Evolutionary conservation across 2,888 invertebrate genomes (phyloP).

Genomic region (Eucera pruinosa): DNA sequence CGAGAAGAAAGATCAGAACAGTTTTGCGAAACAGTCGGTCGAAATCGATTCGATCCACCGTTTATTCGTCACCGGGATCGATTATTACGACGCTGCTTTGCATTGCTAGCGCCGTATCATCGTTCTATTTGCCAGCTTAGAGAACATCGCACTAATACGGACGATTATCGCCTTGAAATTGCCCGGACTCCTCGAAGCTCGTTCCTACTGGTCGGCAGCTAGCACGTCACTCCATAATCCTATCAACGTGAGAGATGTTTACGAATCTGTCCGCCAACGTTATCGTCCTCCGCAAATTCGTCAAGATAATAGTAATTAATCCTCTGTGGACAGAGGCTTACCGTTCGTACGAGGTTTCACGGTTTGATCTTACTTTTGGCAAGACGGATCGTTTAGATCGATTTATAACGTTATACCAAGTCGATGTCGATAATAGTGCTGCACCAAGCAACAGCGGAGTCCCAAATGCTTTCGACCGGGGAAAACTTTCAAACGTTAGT

Average conservation of each 20-base stretch:
- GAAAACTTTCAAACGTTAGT: no score
- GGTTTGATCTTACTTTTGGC: background rate
- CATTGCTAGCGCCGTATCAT: constrained; percentile 39
- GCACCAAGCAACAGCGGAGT: no score
- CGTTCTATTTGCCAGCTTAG: constrained; percentile 60
- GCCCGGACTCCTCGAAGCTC: constrained; percentile 42
- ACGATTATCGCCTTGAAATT: constrained; percentile 67
- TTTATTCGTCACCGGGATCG: constrained; percentile 31
- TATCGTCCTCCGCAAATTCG: constrained; percentile 39
- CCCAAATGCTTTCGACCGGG: no score
- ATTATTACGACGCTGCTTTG: constrained; percentile 30
- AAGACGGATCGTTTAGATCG: no score
- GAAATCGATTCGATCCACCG: background rate
- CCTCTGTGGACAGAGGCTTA: background rate
- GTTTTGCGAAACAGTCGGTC: background rate
- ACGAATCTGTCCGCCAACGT: constrained; percentile 44
- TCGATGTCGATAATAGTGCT: no score
- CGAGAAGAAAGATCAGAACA: background rate
- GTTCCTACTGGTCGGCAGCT: constrained; percentile 11
- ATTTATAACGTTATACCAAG: no score
- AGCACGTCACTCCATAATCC: constrained; percentile 55
- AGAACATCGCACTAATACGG: constrained; percentile 63
- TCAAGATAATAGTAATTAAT: constrained; percentile 21
- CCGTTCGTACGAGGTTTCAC: background rate
- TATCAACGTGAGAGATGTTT: constrained; percentile 65